phyloP scores from a whole-genome alignment of 1,140 invertebrate species.

The Trichonephila inaurata region DNA sequence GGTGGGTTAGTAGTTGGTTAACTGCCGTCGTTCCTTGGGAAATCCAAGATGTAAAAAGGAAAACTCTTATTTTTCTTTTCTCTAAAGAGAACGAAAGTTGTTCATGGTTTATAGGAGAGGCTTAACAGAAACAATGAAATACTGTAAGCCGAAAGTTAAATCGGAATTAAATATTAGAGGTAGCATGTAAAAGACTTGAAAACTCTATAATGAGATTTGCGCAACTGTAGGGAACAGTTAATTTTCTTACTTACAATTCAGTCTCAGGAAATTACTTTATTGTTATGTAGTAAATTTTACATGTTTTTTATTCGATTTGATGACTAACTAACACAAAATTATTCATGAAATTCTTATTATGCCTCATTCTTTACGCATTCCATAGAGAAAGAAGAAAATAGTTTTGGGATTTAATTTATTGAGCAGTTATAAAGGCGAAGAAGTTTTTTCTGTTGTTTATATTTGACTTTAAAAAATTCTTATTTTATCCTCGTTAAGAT shows the following conservation, averaged over 20 bases:
- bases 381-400: too few species aligned
- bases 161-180: not conserved
- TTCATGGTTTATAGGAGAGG: not conserved
- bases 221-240: not conserved
- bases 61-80: not conserved
- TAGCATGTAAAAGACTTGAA: not conserved
- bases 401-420: too few species aligned
- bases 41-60: not conserved
- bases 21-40: not conserved
- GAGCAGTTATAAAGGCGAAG: too few species aligned
- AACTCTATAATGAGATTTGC: not conserved
- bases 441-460: too few species aligned
- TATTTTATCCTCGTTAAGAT: too few species aligned
- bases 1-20: not conserved
- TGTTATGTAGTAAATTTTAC: too few species aligned
- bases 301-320: too few species aligned
- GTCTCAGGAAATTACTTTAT: too few species aligned
- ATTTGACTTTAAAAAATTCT: too few species aligned
- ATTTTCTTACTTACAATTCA: not conserved
- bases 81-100: not conserved
- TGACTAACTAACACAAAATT: too few species aligned
- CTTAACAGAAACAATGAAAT: not conserved
- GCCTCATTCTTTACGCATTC: too few species aligned
- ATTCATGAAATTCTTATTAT: too few species aligned
- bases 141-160: not conserved